A percentile compares a stretch with the other conserved stretches of the same genome.
Conservation (phyloP, 2,113 vertebrate genomes). For the Sphyrna mokarran region DNA sequence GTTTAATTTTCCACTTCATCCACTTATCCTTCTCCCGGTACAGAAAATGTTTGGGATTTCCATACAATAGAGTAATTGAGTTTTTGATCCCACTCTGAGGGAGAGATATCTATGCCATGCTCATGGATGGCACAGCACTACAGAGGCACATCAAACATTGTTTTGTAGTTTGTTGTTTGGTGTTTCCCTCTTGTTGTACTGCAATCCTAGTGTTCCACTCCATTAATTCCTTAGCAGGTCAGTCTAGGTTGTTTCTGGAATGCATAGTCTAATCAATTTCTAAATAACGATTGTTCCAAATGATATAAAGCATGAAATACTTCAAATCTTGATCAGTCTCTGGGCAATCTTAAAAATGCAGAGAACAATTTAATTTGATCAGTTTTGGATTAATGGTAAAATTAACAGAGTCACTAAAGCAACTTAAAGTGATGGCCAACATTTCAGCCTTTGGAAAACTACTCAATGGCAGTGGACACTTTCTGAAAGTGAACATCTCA, state of each 20-base stretch:
- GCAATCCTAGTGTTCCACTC: background rate
- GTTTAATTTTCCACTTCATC: background rate
- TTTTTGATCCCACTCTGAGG: background rate
- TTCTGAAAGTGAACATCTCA: background rate
- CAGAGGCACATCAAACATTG: background rate
- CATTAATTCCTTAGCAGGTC: background rate
- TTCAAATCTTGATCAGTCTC: background rate
- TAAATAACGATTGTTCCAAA: too few relatives aligned
- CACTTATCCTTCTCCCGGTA: background rate
- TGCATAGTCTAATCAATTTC: background rate
- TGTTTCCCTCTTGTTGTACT: background rate
- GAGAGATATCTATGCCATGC: background rate
- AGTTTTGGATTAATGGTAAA: background rate
- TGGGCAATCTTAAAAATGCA: background rate
- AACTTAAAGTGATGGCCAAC: background rate
- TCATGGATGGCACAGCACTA: background rate
- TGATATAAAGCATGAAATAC: background rate
- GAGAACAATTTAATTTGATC: background rate
- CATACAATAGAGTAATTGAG: background rate
- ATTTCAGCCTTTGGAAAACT: background rate
- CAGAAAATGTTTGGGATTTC: background rate
- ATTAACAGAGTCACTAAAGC: background rate
- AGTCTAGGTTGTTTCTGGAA: background rate
- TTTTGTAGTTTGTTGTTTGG: background rate
- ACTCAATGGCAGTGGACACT: background rate